phyloP scores from a whole-genome alignment of 2,797 vertebrate genomes.

The Pseudotriccus pelzelni region DNA sequence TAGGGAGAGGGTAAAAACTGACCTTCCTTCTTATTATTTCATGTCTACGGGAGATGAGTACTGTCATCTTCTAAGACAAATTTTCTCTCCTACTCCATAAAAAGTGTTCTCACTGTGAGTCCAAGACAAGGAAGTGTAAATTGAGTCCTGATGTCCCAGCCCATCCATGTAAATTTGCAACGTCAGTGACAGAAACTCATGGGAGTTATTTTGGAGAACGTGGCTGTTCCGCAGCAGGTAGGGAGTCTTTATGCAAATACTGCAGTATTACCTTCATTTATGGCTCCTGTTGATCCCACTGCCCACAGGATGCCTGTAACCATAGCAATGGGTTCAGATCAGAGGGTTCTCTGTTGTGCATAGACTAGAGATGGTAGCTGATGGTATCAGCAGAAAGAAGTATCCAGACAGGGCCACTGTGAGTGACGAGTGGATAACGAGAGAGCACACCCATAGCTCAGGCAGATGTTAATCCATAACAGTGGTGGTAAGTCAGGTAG shows the following conservation, averaged over 20 bases:
- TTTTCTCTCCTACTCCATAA: background rate
- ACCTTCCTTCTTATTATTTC: background rate
- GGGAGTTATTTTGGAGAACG: background rate
- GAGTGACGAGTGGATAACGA: background rate
- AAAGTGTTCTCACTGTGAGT: background rate
- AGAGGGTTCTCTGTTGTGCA: background rate
- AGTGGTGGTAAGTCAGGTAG: background rate
- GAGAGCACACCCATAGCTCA: background rate
- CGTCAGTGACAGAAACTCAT: background rate
- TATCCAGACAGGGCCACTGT: background rate
- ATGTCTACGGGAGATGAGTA: background rate
- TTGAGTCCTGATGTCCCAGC: background rate
- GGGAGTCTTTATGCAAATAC: constrained; percentile 43
- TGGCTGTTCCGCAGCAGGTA: constrained; percentile 11
- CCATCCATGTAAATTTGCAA: background rate
- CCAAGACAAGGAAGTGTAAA: constrained; percentile 5
- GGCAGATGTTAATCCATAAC: background rate
- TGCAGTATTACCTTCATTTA: constrained; percentile 19
- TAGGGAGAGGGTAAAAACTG: background rate
- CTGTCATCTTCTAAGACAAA: background rate
- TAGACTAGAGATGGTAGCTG: constrained; percentile 16
- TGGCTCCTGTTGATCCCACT: constrained; percentile 47
- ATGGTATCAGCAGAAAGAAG: constrained; percentile 15
- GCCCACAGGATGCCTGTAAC: constrained; percentile 28
- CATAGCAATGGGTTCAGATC: constrained; percentile 46